Base-by-base conservation (phyloP, 1,140 invertebrate species). In the Linepithema humile region DNA sequence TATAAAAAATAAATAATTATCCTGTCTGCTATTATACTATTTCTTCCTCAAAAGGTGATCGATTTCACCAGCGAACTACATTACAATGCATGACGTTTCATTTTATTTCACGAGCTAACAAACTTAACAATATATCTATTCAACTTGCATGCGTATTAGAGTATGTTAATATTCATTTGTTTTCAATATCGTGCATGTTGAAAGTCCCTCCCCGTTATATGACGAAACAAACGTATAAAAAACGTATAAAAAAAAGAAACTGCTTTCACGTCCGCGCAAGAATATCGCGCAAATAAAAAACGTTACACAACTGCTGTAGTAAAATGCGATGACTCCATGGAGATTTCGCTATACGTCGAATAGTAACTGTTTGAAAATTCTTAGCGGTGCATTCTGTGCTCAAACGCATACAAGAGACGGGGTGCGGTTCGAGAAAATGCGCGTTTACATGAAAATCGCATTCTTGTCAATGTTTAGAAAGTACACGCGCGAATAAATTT, bases 391-490 rank as follows among this genome's bases (percentile, higher is more conserved):
- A 77, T 53, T n/a, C 40, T 35, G 57, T 9, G 55, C 43, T 48
- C 48, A 77, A 26, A 40, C 43, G n/a, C 23, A 35, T 40, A n/a
- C 48, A 23, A 23, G n/a, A 15, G 38, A 32, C 45, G 32, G 17
- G 40, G 50, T 45, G n/a, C 82, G 77, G 38, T 77, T 50, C 64
- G 82, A 48, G 84, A 77, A 88, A 89, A 88, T 62, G 85, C 87
- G 83, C 72, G 57, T 20, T 10, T 57, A 67, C 67, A 55, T 85
- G 88, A 23, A 80, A 89, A 86, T 85, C 87, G 89, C 86, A 83
- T 90, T 88, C 85, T 48, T 48, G 32, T 32, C 10, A 45, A 43
- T 17, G 48, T 88, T 88, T 88, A 88, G 86, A 88, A 88, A 88
- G 86, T 80, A 70, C 48, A 83, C 70, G 53, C 35, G 29, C 43